Conservation (phyloP, 2,888 invertebrate species). For the Tenthredo distinguenda region DNA sequence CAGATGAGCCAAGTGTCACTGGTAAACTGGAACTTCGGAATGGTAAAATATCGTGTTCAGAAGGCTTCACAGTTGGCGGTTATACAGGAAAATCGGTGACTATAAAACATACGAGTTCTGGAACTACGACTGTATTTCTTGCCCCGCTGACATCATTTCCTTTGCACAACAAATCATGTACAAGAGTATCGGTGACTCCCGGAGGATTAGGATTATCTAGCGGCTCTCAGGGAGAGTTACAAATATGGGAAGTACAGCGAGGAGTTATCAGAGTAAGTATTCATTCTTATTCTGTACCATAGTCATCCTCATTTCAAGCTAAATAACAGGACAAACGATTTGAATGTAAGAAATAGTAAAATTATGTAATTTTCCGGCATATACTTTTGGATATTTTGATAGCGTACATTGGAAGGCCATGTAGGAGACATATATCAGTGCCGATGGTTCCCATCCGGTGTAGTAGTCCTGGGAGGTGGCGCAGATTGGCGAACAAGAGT, state of each 20-base stretch:
- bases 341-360: neutral
- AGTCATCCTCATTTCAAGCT: neutral
- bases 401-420: slow-evolving; percentile 82
- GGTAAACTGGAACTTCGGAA: slow-evolving; percentile 77
- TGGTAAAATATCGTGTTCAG: slow-evolving; percentile 77
- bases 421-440: slow-evolving; percentile 85
- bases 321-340: neutral
- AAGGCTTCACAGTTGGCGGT: slow-evolving; percentile 78
- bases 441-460: slow-evolving; percentile 86
- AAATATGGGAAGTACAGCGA: slow-evolving; percentile 84
- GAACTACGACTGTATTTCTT: slow-evolving; percentile 79
- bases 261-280: slow-evolving; percentile 79
- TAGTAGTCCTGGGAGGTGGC: slow-evolving; percentile 84
- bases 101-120: slow-evolving; percentile 78
- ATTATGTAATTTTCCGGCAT: neutral
- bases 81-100: slow-evolving; percentile 78
- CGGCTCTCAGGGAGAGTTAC: slow-evolving; percentile 81
- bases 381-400: neutral
- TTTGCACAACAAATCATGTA: slow-evolving; percentile 79
- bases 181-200: slow-evolving; percentile 81
- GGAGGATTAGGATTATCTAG: slow-evolving; percentile 84
- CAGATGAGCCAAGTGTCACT: slow-evolving; percentile 77
- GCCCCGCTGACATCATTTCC: slow-evolving; percentile 79
- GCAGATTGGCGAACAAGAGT: slow-evolving; percentile 85
- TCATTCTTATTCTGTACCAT: neutral